A percentile compares a stretch with the other conserved stretches of the same genome.
phyloP scores from a whole-genome alignment of 2,888 invertebrate species.

The Cantharis flavilabris region DNA sequence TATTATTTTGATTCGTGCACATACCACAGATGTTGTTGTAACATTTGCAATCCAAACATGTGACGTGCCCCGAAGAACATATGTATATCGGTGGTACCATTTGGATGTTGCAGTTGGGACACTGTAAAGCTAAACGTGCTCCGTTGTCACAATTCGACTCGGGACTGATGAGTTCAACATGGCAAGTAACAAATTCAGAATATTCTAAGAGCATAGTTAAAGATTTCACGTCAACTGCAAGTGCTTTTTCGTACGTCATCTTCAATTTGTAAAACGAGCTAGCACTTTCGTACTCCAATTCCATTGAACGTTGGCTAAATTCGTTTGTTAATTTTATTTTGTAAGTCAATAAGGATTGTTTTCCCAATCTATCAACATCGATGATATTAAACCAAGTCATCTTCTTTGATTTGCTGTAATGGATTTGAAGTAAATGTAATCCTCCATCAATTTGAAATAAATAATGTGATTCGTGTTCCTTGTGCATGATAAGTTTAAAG shows the following conservation, averaged over 20 bases:
- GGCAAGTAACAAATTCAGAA: background rate
- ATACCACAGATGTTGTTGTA: background rate
- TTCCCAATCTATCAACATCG: background rate
- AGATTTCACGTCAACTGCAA: background rate
- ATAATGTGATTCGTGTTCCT: background rate
- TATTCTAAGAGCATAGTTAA: background rate
- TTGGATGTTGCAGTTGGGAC: background rate
- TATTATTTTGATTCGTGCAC: background rate
- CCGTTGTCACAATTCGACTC: background rate
- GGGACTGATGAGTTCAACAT: background rate
- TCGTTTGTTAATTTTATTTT: background rate
- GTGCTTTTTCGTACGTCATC: background rate
- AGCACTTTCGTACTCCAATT: background rate
- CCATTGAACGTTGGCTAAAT: background rate
- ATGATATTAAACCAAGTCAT: background rate
- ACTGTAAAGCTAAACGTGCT: background rate
- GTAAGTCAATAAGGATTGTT: background rate
- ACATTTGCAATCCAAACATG: background rate
- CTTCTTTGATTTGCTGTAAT: background rate
- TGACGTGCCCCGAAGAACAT: background rate
- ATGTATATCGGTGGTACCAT: background rate
- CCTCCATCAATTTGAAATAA: background rate
- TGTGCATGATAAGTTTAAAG: background rate
- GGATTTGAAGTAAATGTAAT: background rate
- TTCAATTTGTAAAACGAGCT: background rate